Evolutionary conservation across 37 sponge, comb jelly and placozoan genomes (phyloP).

Genomic region (Cliona cf. orientalis): DNA sequence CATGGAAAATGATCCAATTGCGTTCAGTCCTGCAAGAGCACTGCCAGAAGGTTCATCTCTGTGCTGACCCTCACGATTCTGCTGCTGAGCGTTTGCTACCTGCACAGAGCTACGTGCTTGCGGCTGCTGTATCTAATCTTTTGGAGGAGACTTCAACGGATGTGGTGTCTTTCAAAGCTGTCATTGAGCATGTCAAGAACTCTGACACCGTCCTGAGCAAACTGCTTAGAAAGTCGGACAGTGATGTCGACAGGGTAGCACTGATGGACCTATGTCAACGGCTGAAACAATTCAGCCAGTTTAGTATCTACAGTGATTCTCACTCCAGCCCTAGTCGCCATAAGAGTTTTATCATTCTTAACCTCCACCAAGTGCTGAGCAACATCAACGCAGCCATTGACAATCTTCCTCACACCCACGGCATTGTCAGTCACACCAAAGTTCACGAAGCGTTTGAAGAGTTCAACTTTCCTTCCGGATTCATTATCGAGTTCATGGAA

Average conservation of each 20-base stretch:
- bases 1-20: background rate
- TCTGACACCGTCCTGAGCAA: background rate
- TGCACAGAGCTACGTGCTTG: conserved; percentile 11
- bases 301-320: background rate
- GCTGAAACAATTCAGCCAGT: background rate
- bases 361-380: background rate
- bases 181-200: background rate
- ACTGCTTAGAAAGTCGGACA: conserved; percentile 5
- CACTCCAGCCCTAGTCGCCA: background rate
- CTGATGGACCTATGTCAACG: background rate
- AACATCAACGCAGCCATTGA: background rate
- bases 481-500: conserved; percentile 30
- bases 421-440: background rate
- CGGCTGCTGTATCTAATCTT: conserved; percentile 8
- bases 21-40: background rate
- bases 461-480: background rate
- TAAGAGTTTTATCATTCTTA: background rate
- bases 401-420: background rate
- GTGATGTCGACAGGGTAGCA: background rate
- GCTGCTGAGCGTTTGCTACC: background rate
- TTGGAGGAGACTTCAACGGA: background rate
- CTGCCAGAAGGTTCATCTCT: background rate
- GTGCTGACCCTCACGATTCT: background rate
- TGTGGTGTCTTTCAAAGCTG: background rate
- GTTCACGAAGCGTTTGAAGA: background rate